Evolutionary conservation across 2,888 invertebrate species (phyloP).

Genomic region (Mactromeris polynyma): DNA sequence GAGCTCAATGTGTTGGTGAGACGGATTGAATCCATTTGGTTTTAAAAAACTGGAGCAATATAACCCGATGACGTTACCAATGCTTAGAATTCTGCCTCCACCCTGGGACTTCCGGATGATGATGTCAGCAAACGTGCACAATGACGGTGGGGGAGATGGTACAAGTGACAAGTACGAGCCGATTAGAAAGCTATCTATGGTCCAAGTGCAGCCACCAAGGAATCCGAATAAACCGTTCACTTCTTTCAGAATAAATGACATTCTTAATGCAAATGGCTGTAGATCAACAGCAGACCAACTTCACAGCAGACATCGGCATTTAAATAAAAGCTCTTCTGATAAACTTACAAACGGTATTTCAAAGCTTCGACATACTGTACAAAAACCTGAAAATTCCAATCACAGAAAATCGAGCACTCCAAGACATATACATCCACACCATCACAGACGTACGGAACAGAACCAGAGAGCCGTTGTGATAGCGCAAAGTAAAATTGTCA

Average conservation of each 20-base stretch:
- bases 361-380: constrained; percentile 29
- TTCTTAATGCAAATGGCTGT: constrained; percentile 71
- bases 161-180: constrained; percentile 78
- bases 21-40: neutral
- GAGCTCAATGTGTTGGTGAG: neutral
- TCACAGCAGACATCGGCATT: constrained; percentile 14
- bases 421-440: neutral
- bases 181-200: constrained; percentile 81
- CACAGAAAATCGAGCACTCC: constrained; percentile 18
- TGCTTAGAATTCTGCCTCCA: constrained; percentile 64
- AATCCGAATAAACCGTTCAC: constrained; percentile 83
- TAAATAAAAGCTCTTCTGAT: constrained; percentile 22
- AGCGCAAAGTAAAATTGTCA: constrained; percentile 74
- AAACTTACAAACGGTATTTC: constrained; percentile 34
- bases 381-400: constrained; percentile 15
- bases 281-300: neutral
- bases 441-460: constrained; percentile 27
- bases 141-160: constrained; percentile 36
- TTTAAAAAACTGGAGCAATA: constrained; percentile 43
- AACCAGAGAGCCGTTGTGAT: constrained; percentile 20
- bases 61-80: constrained; percentile 56
- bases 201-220: constrained; percentile 80
- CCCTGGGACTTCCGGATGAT: constrained; percentile 72
- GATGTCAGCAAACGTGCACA: constrained; percentile 64
- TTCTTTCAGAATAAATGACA: constrained; percentile 83